phyloP scores from a whole-genome alignment of 2,113 vertebrate genomes.

The Rattus rattus region DNA sequence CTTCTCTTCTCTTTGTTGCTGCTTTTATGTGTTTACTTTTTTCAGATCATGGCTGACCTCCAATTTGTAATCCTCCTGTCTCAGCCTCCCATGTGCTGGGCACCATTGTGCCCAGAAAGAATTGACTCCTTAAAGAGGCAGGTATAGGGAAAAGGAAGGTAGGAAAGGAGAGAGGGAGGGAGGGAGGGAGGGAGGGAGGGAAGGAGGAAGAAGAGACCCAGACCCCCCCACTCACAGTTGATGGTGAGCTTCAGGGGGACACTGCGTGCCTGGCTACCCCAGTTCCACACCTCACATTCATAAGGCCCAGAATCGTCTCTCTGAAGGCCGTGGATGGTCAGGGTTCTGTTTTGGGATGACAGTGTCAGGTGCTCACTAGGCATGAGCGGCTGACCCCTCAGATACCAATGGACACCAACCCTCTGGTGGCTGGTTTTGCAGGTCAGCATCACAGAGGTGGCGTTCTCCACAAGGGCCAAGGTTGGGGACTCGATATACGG shows the following conservation, averaged over 20 bases:
- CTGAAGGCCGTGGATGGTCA: background rate
- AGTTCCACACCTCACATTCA: slow-evolving; percentile 3
- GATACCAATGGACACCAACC: background rate
- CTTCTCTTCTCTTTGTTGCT: background rate
- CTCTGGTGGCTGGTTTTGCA: background rate
- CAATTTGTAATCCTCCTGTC: background rate
- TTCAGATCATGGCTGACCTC: background rate
- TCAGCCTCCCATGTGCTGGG: background rate
- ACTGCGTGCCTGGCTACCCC: background rate
- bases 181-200: background rate
- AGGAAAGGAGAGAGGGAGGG: too few species aligned
- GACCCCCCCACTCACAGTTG: slow-evolving; percentile 25
- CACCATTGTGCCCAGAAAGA: background rate
- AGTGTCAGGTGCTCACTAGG: slow-evolving; percentile 3
- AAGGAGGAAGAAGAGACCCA: background rate
- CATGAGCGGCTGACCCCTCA: background rate
- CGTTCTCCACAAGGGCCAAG: background rate
- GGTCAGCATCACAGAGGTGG: background rate
- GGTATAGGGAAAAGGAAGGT: background rate
- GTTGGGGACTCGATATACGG: background rate
- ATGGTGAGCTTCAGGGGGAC: background rate
- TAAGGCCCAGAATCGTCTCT: slow-evolving; percentile 14
- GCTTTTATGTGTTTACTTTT: background rate
- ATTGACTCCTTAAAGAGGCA: background rate
- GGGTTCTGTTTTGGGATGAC: background rate